Conservation (phyloP, 2,113 vertebrate genomes). For the Trogon surrucura region DNA sequence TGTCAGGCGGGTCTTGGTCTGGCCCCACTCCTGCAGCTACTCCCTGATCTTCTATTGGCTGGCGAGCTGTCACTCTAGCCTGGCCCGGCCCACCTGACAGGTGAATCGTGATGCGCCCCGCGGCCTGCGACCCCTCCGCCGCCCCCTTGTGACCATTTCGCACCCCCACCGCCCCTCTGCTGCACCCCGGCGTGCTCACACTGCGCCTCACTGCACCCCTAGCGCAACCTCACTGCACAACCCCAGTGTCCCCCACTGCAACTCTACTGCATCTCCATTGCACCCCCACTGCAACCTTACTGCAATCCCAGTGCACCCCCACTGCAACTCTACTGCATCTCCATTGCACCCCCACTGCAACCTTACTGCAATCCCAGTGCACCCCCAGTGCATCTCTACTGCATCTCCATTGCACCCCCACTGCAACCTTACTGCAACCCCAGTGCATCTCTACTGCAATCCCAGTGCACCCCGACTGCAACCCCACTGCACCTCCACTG, state of each 20-base stretch:
- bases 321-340: background rate
- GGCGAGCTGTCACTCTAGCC: accelerated
- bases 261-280: background rate
- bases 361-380: too few species aligned
- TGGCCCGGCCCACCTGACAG: accelerated
- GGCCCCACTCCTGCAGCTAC: accelerated
- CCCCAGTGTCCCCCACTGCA: too few species aligned
- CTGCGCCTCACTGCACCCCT: background rate
- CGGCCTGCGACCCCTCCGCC: too few species aligned
- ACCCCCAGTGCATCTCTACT: too few species aligned
- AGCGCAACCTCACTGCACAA: background rate
- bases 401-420: too few species aligned
- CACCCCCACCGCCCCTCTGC: too few species aligned
- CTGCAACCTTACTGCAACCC: background rate
- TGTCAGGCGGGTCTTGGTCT: accelerated
- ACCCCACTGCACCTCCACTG: background rate
- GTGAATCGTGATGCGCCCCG: background rate
- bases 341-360: background rate
- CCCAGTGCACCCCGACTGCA: too few species aligned
- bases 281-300: background rate
- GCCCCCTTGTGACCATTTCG: too few species aligned
- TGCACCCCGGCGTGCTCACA: background rate
- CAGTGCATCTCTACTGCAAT: too few species aligned
- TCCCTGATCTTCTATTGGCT: background rate
- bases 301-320: background rate